Evolutionary conservation across 1,140 invertebrate genomes (phyloP).

Genomic region (Ladona fulva): DNA sequence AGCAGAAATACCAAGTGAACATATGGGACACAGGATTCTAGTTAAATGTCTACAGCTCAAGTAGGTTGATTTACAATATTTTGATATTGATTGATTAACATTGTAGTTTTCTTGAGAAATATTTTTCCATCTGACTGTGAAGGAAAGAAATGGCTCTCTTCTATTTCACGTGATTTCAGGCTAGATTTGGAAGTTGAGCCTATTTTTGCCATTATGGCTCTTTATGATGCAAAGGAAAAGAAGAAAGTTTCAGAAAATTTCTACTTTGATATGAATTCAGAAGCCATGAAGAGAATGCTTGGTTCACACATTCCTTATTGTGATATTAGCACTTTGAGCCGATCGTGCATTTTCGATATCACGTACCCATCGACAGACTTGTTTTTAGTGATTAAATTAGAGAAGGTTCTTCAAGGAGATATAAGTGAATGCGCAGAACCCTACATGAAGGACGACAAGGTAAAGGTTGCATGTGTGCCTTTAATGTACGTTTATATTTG

Average conservation of each 20-base stretch:
- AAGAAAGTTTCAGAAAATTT: conserved; percentile 94
- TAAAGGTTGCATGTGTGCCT: too few species aligned
- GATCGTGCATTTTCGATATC: conserved; percentile 81
- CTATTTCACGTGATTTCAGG: conserved; percentile 37
- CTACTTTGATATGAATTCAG: conserved; percentile 90
- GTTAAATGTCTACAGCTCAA: conserved; percentile 80
- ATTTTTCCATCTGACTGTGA: too few species aligned
- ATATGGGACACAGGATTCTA: conserved; percentile 73
- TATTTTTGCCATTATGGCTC: conserved; percentile 83
- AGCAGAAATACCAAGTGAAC: conserved; percentile 66
- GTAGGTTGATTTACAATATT: conserved; percentile 39
- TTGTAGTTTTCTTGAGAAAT: not conserved
- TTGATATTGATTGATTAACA: not conserved
- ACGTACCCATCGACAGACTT: conserved; percentile 75
- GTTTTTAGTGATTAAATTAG: conserved; percentile 80
- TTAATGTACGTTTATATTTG: too few species aligned
- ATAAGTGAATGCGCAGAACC: conserved; percentile 84
- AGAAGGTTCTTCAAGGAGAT: conserved; percentile 90
- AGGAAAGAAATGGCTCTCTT: not conserved
- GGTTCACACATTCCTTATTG: conserved; percentile 69
- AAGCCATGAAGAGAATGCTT: conserved; percentile 74
- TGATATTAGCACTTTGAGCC: conserved; percentile 76
- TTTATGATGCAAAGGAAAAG: conserved; percentile 87
- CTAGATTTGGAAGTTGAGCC: conserved; percentile 88
- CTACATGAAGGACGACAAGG: conserved; percentile 87